Evolutionary conservation across 2,797 vertebrate species (phyloP), one percentile per base, ranked within the genome.

Genomic region (Xerus rutilus): DNA sequence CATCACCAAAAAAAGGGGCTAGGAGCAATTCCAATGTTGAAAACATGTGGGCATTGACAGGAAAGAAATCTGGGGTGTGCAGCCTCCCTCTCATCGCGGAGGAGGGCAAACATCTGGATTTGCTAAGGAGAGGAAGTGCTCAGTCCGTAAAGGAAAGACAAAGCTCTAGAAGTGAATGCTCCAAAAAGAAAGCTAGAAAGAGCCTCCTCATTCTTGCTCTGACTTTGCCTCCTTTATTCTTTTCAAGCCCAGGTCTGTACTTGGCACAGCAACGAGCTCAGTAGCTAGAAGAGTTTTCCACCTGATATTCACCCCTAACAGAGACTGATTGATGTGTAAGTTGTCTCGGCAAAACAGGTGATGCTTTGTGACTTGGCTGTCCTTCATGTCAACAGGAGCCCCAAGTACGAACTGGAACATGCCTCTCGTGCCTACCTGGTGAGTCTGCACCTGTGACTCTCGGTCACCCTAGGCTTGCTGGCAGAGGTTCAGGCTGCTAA

Each of bases 361-460:
- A 96, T 77, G 70, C 82, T 9, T 30, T 92, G 88, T 81, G 93
- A 87, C 73, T 96, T 97, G 97, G 97, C 97, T 82, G 96, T 81
- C 97, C 97, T 97, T 97, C 84, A 18, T 28, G 25, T 89, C 87
- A 30, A 72, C 47, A 54, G 87, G 69, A 20, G 39, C 54, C 70
- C 59, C 1, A 1, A 30, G 17, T 20, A 67, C 30, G 32, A 67
- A 39, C 59, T 70, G 89, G 85, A 94, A 39, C 43, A 20, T 13
- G 18, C 39, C 83, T 67, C 81, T 39, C 86, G 28, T 1, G 23
- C 89, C 86, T 70, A 1, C 89, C 94, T 93, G 69, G 88, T n/a
- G 88, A 47, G 64, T 90, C 35, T 84, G 65, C 97, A 96, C 78
- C 96, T 97, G 97, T 67, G 70, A 83, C 30, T 32, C 21, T 6